These are phyloP conservation scores for Matsumurasca onukii DNA, from an alignment of 1,140 invertebrate genomes.

Conservation along the genomic window DNA sequence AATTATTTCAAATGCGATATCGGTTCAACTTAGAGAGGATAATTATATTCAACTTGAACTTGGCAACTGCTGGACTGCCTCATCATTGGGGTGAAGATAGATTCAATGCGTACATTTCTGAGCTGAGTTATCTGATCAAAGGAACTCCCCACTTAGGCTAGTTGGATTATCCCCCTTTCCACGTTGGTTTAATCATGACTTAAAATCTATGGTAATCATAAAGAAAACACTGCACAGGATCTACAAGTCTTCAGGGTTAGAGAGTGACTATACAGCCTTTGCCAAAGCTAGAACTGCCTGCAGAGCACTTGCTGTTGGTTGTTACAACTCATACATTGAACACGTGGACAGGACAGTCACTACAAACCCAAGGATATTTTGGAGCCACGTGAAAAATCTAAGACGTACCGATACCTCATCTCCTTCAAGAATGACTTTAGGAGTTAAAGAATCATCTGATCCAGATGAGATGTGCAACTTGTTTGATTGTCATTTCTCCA, in stretches of 20 bases:
- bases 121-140: background rate
- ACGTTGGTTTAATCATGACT: background rate
- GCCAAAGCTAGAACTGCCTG: constrained; percentile 1
- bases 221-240: constrained; percentile 10
- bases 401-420: background rate
- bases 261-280: constrained; percentile 1
- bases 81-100: background rate
- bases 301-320: background rate
- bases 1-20: constrained; percentile 6
- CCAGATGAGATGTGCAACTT: constrained; percentile 1
- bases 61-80: background rate
- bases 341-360: background rate
- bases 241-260: background rate
- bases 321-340: background rate
- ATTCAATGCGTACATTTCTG: background rate
- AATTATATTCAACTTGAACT: background rate
- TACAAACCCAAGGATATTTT: background rate
- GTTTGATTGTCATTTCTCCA: background rate
- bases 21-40: background rate
- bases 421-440: background rate
- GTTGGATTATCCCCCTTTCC: background rate
- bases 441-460: background rate
- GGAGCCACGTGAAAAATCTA: constrained; percentile 7
- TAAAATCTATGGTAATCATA: background rate
- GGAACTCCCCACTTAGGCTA: background rate